Evolutionary conservation across 1,140 invertebrate genomes (phyloP).

Genomic region (Adelges cooleyi): DNA sequence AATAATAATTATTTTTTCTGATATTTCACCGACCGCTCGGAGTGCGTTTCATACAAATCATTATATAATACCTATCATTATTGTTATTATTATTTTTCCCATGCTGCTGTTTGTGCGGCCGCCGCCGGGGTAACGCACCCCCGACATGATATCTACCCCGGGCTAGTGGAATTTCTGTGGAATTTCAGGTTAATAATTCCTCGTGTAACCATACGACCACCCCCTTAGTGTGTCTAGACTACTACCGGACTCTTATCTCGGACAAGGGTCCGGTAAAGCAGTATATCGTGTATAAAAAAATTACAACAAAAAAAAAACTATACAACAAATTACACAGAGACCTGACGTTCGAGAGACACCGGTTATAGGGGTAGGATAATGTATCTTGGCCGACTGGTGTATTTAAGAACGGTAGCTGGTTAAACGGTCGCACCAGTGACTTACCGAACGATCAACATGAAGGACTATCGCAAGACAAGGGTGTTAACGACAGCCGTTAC

Average conservation of each 20-base stretch:
- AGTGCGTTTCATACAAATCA: neutral
- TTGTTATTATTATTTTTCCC: neutral
- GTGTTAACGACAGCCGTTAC: neutral
- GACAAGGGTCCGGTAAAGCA: too few species aligned
- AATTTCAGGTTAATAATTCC: neutral
- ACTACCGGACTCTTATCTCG: too few species aligned
- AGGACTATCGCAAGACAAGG: neutral
- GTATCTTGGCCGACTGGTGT: neutral
- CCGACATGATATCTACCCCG: too few species aligned
- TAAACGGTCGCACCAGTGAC: neutral
- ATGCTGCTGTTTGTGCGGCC: too few species aligned
- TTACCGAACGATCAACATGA: neutral
- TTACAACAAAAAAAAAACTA: too few species aligned
- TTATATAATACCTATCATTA: too few species aligned
- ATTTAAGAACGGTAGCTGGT: neutral
- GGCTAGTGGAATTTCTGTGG: neutral
- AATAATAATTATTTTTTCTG: neutral
- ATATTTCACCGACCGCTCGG: neutral
- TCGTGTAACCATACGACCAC: too few species aligned
- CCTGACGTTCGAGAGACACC: too few species aligned
- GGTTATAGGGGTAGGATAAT: neutral
- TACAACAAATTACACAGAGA: too few species aligned
- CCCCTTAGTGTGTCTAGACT: too few species aligned
- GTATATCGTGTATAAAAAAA: too few species aligned
- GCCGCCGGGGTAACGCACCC: too few species aligned